Evolutionary conservation across 2,113 vertebrate species (phyloP), one percentile per base, ranked within the genome.

Genomic region (Lepus europaeus): DNA sequence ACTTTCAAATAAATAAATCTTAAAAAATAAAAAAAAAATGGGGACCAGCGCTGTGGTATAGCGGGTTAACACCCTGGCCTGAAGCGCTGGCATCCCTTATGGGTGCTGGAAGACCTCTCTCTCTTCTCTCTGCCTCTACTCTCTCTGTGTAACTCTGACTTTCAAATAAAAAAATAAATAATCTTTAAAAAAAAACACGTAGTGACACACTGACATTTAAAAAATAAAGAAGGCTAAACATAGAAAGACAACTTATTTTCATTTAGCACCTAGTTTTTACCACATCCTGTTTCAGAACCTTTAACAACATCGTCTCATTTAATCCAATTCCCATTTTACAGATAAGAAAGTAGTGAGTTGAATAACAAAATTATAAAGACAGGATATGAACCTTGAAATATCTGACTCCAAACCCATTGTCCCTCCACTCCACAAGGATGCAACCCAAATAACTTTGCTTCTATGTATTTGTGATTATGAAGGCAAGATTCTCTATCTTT

Each of bases 251-350:
- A 84, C 11, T 61, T 56, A 33, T 7, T 84, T 89, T 83, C 61
- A 86, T 49, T 83, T 74, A 79, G 20, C 59, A 90, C 12, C 83
- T 93, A 19, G 68, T 63, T 91, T 76, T 85, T 39, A 79, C 74
- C 76, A 90, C 61, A 49, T 9, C 12, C 19, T 66, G 31, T 78
- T 23, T 31, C 29, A 56, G 13, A 49, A 78, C 1, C 64, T 89
- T 73, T 64, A 83, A 56, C 49, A 25, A 64, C 0, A 74, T 17
- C 39, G 78, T 29, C 64, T 87, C 74, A 39, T 51, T 53, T 78
- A 80, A 92, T 66, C 23, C 31, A 56, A 70, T 82, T 89, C 10
- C 20, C 87, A 73, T 64, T 61, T 61, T 22, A 14, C 53, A 85
- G 19, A 89, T 27, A 80, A 79, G 36, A 64, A 78, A 77, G 53